Percentiles rank a stretch among this genome's conserved stretches.
Evolutionary conservation across 2,797 vertebrate species (phyloP).

Genomic region (Cygnus olor): DNA sequence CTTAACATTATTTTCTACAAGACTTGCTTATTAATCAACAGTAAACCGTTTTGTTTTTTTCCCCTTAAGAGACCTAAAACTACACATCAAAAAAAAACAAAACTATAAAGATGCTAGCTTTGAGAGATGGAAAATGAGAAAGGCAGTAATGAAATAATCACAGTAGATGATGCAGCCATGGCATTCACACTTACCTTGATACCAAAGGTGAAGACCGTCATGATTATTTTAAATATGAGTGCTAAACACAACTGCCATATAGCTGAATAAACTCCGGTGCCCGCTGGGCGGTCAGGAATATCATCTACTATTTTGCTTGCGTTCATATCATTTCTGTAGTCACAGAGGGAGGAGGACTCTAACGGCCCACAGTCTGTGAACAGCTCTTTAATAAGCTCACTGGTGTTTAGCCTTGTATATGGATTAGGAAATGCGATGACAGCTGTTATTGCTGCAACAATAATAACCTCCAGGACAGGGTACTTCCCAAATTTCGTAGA

Average conservation of each 20-base stretch:
- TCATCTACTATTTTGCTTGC: constrained; percentile 90
- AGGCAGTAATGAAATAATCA: not conserved
- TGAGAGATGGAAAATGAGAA: not conserved
- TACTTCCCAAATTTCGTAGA: constrained; percentile 97
- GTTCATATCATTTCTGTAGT: constrained; percentile 97
- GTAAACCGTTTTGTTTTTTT: not conserved
- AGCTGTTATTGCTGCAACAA: constrained; percentile 94
- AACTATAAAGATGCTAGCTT: not conserved
- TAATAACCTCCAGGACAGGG: constrained; percentile 95
- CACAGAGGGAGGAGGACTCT: constrained; percentile 95
- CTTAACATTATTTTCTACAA: not conserved
- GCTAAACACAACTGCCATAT: constrained; percentile 98
- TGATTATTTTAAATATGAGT: constrained; percentile 98
- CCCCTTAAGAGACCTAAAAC: not conserved
- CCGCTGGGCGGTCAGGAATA: constrained; percentile 88
- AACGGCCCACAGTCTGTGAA: constrained; percentile 97
- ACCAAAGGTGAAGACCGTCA: constrained; percentile 99
- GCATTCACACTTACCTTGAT: constrained; percentile 87
- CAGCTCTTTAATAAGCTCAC: constrained; percentile 97
- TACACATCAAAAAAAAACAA: not conserved
- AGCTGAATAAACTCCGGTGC: constrained; percentile 93
- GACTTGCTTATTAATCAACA: not conserved
- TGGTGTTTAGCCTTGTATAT: constrained; percentile 96
- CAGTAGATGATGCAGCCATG: not conserved
- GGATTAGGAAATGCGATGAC: constrained; percentile 97